Evolutionary conservation across 1,140 invertebrate species (phyloP).

Genomic region (Oedothorax gibbosus): DNA sequence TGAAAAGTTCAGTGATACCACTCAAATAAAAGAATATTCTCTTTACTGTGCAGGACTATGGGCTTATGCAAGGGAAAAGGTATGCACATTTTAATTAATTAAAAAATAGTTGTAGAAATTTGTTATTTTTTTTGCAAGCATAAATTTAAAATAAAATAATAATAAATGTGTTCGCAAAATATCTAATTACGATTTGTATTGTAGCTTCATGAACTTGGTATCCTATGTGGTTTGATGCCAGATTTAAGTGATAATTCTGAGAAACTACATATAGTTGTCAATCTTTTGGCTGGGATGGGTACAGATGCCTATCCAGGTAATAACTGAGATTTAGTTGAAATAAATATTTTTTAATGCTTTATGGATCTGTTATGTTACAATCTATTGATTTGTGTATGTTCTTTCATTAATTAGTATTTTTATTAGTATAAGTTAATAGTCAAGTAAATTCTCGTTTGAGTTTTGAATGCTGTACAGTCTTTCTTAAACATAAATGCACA

Average conservation of each 20-base stretch:
- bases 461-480: too few relatives aligned
- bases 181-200: not conserved
- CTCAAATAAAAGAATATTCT: conserved; percentile 79
- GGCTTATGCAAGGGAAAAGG: conserved; percentile 93
- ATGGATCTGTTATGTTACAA: not conserved
- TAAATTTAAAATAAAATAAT: too few relatives aligned
- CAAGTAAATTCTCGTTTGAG: not conserved
- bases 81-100: conserved; percentile 66
- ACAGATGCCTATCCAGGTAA: conserved; percentile 65
- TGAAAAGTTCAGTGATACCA: conserved; percentile 66
- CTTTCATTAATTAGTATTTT: not conserved
- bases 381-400: not conserved
- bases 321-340: not conserved
- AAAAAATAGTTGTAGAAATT: too few relatives aligned
- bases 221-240: conserved; percentile 91
- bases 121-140: too few relatives aligned
- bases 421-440: not conserved
- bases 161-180: too few relatives aligned
- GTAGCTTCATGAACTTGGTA: conserved; percentile 85
- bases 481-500: too few relatives aligned
- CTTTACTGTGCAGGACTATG: conserved; percentile 89
- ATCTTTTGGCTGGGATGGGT: conserved; percentile 87
- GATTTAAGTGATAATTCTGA: conserved; percentile 80
- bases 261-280: conserved; percentile 89
- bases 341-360: not conserved